These are phyloP conservation scores for Capra hircus DNA, from an alignment of 2,113 vertebrate species.

Conservation along the genomic window DNA sequence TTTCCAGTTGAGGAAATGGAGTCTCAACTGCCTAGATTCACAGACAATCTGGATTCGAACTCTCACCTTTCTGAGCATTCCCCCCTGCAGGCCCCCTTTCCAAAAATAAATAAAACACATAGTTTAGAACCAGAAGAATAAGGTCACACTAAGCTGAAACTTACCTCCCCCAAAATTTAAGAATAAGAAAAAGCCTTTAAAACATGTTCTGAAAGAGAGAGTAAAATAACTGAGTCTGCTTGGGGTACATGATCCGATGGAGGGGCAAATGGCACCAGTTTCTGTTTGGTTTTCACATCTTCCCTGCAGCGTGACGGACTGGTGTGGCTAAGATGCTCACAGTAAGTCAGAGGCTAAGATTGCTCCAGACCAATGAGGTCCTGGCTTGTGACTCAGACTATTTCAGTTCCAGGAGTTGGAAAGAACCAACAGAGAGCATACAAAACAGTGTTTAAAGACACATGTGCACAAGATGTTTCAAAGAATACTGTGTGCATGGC, in stretches of 20 bases:
- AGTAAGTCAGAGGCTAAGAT: neutral
- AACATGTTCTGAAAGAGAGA: neutral
- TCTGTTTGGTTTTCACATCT: neutral
- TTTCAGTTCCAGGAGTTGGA: neutral
- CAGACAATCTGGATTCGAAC: neutral
- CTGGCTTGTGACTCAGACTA: neutral
- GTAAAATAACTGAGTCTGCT: neutral
- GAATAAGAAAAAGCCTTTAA: neutral
- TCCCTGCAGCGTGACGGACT: accelerated
- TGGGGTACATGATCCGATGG: neutral
- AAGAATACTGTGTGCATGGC: neutral
- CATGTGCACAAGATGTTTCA: neutral
- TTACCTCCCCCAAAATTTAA: neutral
- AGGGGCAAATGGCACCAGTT: accelerated
- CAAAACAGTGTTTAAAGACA: neutral
- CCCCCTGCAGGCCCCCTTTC: neutral
- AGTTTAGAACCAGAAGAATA: neutral
- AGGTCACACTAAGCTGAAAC: neutral
- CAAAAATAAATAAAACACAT: neutral
- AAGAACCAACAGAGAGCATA: neutral
- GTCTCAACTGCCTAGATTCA: neutral
- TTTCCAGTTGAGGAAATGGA: neutral
- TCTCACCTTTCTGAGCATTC: neutral
- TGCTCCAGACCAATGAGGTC: neutral
- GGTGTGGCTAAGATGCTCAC: accelerated